phyloP scores from a whole-genome alignment of 2,888 invertebrate species.

The Myopa testacea region DNA sequence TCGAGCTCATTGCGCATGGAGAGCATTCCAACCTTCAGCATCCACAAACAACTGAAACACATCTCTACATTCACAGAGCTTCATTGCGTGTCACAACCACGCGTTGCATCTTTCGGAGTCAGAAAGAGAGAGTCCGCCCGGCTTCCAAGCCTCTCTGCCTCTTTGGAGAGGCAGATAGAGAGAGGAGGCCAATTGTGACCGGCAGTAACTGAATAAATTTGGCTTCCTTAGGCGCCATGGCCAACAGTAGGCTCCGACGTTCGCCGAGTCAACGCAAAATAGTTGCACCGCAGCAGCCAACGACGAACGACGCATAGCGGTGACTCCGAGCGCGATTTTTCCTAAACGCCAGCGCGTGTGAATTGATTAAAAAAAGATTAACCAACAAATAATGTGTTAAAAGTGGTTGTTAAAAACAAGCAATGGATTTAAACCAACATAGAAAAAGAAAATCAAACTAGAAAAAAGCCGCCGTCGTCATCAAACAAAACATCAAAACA shows the following conservation, averaged over 20 bases:
- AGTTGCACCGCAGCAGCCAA: slow-evolving; percentile 33
- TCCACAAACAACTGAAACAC: no score
- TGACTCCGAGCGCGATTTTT: background rate
- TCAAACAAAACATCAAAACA: no score
- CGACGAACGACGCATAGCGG: background rate
- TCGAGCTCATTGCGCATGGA: no score
- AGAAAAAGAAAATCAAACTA: background rate
- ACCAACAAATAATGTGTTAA: slow-evolving; percentile 6
- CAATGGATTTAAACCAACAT: background rate
- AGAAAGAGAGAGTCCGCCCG: no score
- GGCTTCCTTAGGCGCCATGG: slow-evolving; percentile 13
- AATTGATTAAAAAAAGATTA: background rate
- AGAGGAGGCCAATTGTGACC: background rate
- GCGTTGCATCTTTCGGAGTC: no score
- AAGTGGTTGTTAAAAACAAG: background rate
- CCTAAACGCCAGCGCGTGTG: background rate
- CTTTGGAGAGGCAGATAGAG: background rate
- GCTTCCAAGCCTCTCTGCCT: background rate
- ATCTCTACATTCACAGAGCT: no score
- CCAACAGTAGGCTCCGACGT: slow-evolving; percentile 30
- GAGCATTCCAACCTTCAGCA: no score
- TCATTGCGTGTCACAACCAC: no score
- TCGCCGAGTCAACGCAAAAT: slow-evolving; percentile 22
- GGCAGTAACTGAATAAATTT: slow-evolving; percentile 27
- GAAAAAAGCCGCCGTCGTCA: background rate